Percentiles rank a stretch among this genome's conserved stretches.
phyloP scores from a whole-genome alignment of 23 tunicate species.

The Oikopleura vanhoeffeni region DNA sequence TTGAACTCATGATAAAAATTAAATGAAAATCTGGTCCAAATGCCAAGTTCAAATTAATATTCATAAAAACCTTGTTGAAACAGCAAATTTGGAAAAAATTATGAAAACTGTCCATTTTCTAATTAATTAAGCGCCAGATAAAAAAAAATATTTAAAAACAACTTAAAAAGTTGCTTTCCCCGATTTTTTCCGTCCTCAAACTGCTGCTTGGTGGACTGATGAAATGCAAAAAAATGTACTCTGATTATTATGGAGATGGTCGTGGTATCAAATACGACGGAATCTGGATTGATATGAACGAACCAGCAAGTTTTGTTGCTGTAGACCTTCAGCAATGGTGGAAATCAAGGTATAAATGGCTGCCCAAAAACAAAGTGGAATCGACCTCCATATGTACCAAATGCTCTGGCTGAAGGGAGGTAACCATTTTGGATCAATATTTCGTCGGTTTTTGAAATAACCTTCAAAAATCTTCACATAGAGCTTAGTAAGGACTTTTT shows the following conservation, averaged over 20 bases:
- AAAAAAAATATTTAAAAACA: too few relatives aligned
- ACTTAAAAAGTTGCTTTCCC: slow-evolving; percentile 76
- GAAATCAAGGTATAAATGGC: slow-evolving; percentile 16
- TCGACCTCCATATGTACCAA: slow-evolving; percentile 50
- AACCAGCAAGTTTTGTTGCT: slow-evolving; percentile 92
- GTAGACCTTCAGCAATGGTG: slow-evolving; percentile 35
- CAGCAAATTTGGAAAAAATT: too few relatives aligned
- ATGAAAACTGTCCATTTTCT: too few relatives aligned
- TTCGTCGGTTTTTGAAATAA: too few relatives aligned
- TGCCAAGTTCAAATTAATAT: too few relatives aligned
- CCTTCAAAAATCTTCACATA: too few relatives aligned
- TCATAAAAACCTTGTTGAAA: too few relatives aligned
- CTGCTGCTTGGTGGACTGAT: slow-evolving; percentile 74
- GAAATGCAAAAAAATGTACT: slow-evolving; percentile 35
- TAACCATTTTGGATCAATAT: too few relatives aligned
- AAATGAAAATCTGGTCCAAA: too few relatives aligned
- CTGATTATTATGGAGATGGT: not conserved
- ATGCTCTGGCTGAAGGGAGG: slow-evolving; percentile 18
- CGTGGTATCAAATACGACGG: slow-evolving; percentile 56
- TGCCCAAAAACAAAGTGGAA: slow-evolving; percentile 40
- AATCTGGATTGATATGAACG: slow-evolving; percentile 98
- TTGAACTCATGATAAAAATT: too few relatives aligned
- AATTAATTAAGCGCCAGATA: too few relatives aligned
- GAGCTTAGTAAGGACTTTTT: too few relatives aligned
- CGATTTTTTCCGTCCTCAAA: slow-evolving; percentile 30